phyloP scores from a whole-genome alignment of 1,140 invertebrate species.

The Diploscapter pachys region DNA sequence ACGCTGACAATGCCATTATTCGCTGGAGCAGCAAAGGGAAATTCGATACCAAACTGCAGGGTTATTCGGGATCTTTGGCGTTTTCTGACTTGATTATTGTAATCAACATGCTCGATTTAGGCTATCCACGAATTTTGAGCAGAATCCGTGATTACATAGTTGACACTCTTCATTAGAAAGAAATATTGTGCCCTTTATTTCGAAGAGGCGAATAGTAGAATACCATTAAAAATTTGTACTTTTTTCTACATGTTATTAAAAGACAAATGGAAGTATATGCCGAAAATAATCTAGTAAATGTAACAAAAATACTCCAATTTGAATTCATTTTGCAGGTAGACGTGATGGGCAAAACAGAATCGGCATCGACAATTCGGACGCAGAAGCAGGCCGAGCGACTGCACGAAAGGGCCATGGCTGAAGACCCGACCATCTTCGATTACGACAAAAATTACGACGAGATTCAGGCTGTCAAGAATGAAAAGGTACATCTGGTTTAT shows the following conservation, averaged over 20 bases:
- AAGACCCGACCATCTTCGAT: slow-evolving; percentile 42
- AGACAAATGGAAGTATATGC: background rate
- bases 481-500: background rate
- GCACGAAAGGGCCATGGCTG: slow-evolving; percentile 34
- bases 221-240: background rate
- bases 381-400: slow-evolving; percentile 33
- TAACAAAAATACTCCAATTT: background rate
- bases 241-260: background rate
- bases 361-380: slow-evolving; percentile 32
- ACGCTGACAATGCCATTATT: no score
- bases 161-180: no score
- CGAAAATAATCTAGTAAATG: background rate
- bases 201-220: background rate
- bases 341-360: slow-evolving; percentile 15
- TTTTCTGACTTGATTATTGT: no score
- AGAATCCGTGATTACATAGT: background rate
- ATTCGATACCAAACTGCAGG: no score
- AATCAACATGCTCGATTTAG: no score
- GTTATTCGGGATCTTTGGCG: no score
- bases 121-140: no score
- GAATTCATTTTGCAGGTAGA: slow-evolving; percentile 15
- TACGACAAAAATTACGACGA: slow-evolving; percentile 40
- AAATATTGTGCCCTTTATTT: no score
- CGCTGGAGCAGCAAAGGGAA: no score
- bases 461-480: slow-evolving; percentile 34